Conservation (phyloP, 1,140 invertebrate genomes). For the Aricia agestis region DNA sequence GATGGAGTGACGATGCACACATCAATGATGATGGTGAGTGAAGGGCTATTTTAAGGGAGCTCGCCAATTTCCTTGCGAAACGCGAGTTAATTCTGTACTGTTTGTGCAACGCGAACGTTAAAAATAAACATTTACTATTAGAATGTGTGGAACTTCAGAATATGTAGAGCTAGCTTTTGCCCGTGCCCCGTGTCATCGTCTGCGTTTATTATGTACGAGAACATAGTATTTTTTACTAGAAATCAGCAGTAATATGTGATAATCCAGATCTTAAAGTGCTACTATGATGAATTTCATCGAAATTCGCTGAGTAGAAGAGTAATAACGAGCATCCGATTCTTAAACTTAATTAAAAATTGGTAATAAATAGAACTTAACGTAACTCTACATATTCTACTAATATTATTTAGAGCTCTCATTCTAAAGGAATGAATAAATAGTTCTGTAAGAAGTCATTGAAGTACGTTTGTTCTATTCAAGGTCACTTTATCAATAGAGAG, state of each 20-base stretch:
- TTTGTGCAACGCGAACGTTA: not conserved
- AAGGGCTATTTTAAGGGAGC: conserved; percentile 25
- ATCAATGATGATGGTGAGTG: conserved; percentile 71
- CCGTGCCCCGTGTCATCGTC: no score
- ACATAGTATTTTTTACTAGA: no score
- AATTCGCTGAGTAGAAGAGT: no score
- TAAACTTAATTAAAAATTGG: no score
- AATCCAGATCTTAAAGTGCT: no score
- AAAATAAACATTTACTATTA: conserved; percentile 8
- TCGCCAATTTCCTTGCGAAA: conserved; percentile 25
- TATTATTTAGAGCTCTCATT: no score
- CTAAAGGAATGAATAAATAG: no score
- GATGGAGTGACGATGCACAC: conserved; percentile 61
- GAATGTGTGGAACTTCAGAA: not conserved
- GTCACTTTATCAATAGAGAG: not conserved
- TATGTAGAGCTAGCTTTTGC: not conserved
- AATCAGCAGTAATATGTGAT: no score
- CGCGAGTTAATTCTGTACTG: conserved; percentile 13
- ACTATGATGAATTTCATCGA: no score
- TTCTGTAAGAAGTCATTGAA: not conserved
- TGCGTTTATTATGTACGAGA: no score
- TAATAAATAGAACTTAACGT: no score
- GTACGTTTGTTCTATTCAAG: not conserved
- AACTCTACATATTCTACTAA: not conserved
- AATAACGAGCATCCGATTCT: no score